Conservation (phyloP, 2,113 vertebrate genomes). For the Pollimyrus isidori region DNA sequence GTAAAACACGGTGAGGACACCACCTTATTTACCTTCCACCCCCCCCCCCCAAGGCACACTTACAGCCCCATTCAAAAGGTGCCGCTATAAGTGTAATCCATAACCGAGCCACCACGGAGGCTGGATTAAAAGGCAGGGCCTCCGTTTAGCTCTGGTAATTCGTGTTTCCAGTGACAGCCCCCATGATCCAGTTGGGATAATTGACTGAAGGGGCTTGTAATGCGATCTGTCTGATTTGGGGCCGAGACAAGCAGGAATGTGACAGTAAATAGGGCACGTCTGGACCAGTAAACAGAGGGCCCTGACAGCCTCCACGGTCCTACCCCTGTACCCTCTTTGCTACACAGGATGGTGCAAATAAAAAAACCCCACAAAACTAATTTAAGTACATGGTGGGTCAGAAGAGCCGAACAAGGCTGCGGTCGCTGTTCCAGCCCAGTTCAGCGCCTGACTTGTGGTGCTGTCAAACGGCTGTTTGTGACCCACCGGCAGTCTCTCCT, state of each 20-base stretch:
- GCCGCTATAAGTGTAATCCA: background rate
- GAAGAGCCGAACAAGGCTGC: background rate
- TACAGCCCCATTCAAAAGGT: background rate
- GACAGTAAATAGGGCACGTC: slow-evolving; percentile 11
- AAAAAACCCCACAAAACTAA: background rate
- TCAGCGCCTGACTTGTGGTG: background rate
- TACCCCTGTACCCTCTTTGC: background rate
- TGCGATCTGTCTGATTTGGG: slow-evolving; percentile 26
- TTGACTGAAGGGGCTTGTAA: slow-evolving; percentile 20
- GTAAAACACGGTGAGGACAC: background rate
- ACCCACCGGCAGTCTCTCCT: background rate
- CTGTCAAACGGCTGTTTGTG: background rate
- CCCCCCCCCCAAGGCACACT: background rate
- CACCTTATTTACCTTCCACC: background rate
- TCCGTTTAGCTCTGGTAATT: background rate
- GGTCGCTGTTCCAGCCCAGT: background rate
- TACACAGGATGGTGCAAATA: background rate
- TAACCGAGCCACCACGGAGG: background rate
- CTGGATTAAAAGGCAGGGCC: background rate
- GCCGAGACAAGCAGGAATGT: background rate
- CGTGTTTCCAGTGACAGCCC: slow-evolving; percentile 7
- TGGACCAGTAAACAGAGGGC: background rate
- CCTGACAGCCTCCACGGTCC: background rate
- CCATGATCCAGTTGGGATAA: slow-evolving; percentile 20
- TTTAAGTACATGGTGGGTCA: background rate